Percentiles rank a stretch among this genome's conserved stretches.
Conservation (phyloP, 64 coral and sea anemone genomes). For the Porites lutea region DNA sequence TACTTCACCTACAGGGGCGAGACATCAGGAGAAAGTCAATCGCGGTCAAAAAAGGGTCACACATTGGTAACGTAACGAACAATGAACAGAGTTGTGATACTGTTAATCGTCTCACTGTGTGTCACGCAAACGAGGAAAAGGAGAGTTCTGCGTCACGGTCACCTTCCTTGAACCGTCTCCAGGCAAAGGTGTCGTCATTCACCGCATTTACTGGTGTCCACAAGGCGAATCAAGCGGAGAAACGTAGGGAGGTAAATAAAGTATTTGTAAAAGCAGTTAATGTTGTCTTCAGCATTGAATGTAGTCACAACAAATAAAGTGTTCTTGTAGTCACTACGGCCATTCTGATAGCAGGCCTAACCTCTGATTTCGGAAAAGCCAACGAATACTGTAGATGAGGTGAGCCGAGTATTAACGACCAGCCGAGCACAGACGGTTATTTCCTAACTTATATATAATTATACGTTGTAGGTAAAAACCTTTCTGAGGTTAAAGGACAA, state of each 20-base stretch:
- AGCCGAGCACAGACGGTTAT: no score
- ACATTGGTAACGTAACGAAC: not conserved
- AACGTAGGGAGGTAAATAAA: slow-evolving; percentile 19
- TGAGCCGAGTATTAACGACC: no score
- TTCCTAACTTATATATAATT: no score
- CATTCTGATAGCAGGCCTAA: no score
- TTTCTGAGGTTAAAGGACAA: no score
- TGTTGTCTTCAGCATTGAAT: no score
- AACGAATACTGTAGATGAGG: no score
- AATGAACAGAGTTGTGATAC: not conserved
- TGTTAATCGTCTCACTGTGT: not conserved
- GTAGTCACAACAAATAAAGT: no score
- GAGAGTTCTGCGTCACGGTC: not conserved
- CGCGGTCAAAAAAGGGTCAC: not conserved
- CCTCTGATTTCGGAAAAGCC: no score
- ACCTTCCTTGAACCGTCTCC: slow-evolving; percentile 9
- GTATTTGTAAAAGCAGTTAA: not conserved
- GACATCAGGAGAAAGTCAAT: slow-evolving; percentile 23
- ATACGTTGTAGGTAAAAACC: no score
- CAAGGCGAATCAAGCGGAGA: slow-evolving; percentile 22
- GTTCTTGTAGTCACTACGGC: no score
- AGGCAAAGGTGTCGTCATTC: slow-evolving; percentile 21
- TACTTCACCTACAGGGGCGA: not conserved
- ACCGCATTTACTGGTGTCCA: slow-evolving; percentile 8
- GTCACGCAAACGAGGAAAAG: not conserved